phyloP scores from a whole-genome alignment of 2,888 invertebrate genomes.

The Mimas tiliae region DNA sequence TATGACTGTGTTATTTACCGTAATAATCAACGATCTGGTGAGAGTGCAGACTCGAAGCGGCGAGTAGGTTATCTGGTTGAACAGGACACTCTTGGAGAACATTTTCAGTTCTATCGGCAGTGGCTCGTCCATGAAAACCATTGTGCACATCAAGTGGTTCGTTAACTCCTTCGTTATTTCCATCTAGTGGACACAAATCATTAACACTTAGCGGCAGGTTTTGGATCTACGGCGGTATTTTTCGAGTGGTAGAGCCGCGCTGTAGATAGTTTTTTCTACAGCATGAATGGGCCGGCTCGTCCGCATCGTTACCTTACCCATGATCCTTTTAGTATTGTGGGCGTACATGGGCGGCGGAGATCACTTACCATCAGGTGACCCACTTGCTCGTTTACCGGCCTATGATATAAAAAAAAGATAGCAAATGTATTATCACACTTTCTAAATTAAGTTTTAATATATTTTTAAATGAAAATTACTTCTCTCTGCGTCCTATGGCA shows the following conservation, averaged over 20 bases:
- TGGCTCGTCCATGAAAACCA: constrained; percentile 50
- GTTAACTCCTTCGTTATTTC: constrained; percentile 39
- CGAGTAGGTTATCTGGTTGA: constrained; percentile 68
- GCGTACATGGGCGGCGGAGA: too few relatives aligned
- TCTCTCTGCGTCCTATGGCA: constrained; percentile 66
- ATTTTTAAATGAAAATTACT: constrained; percentile 45
- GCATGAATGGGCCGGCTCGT: too few relatives aligned
- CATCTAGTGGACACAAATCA: constrained; percentile 36
- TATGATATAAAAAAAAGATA: too few relatives aligned
- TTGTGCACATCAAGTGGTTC: constrained; percentile 43
- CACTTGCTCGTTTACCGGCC: too few relatives aligned
- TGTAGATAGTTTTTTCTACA: too few relatives aligned
- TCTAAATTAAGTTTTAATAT: too few relatives aligned
- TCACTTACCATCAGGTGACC: too few relatives aligned
- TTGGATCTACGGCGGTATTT: too few relatives aligned
- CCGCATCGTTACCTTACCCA: too few relatives aligned
- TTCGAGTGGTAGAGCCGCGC: too few relatives aligned
- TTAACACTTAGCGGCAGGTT: background rate
- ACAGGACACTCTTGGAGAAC: constrained; percentile 67
- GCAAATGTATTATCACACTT: background rate
- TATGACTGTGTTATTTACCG: too few relatives aligned
- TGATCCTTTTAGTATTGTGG: too few relatives aligned
- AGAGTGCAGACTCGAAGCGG: constrained; percentile 72
- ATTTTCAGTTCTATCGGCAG: constrained; percentile 62
- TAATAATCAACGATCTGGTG: constrained; percentile 65